Evolutionary conservation across 1,140 invertebrate species (phyloP).

Genomic region (Drosophila virilis): DNA sequence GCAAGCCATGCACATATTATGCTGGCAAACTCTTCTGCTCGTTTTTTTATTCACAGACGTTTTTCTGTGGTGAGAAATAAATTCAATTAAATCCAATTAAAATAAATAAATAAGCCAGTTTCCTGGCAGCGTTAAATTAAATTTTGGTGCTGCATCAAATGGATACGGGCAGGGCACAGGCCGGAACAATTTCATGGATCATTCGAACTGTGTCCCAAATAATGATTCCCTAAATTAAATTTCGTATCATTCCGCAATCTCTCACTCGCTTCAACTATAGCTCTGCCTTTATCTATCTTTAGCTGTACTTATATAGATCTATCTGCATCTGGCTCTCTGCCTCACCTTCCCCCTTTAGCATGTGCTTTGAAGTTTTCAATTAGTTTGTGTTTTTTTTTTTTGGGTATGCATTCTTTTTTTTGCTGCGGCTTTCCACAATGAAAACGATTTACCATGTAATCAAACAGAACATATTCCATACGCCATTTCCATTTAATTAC

Average conservation of each 20-base stretch:
- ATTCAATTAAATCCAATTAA: slow-evolving; percentile 47
- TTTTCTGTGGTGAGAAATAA: slow-evolving; percentile 34
- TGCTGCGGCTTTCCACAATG: slow-evolving; percentile 7
- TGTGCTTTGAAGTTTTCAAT: too few relatives aligned
- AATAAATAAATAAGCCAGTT: slow-evolving; percentile 51
- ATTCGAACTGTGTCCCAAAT: slow-evolving; percentile 23
- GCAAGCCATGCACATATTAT: slow-evolving; percentile 3
- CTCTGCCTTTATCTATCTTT: neutral
- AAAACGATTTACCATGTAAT: slow-evolving; percentile 27
- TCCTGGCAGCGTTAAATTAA: slow-evolving; percentile 36
- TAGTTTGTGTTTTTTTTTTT: slow-evolving; percentile 32
- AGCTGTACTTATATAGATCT: too few relatives aligned
- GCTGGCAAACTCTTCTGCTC: slow-evolving; percentile 9
- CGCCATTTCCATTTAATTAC: slow-evolving; percentile 4
- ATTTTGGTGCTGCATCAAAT: slow-evolving; percentile 28
- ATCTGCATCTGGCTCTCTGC: too few relatives aligned
- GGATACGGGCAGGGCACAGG: neutral
- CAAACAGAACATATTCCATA: slow-evolving; percentile 19
- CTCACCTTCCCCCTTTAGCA: neutral
- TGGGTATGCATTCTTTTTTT: slow-evolving; percentile 14
- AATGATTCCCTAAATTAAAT: slow-evolving; percentile 3
- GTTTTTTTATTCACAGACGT: slow-evolving; percentile 1
- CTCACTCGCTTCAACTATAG: too few relatives aligned
- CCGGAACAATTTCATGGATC: slow-evolving; percentile 4
- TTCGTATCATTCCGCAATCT: slow-evolving; percentile 9